Evolutionary conservation across 2,113 vertebrate genomes (phyloP).

Genomic region (Barnardius zonarius): DNA sequence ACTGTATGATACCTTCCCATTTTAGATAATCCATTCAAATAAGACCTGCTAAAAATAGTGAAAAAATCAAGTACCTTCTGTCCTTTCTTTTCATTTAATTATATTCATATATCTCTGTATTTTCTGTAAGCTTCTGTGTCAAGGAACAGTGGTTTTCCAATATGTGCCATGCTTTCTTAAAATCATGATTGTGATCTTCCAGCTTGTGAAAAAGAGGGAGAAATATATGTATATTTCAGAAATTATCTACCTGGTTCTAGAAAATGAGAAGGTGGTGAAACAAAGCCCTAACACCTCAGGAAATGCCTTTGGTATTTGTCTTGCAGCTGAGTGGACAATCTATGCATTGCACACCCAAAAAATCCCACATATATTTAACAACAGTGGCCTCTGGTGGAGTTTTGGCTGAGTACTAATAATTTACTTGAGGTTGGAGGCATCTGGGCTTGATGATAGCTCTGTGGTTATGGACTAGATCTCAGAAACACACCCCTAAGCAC

Average conservation of each 20-base stretch:
- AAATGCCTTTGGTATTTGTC: not conserved
- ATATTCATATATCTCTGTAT: not conserved
- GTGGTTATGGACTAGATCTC: not conserved
- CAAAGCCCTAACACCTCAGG: not conserved
- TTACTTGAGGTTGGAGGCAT: not conserved
- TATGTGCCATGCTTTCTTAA: not conserved
- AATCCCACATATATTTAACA: conserved; percentile 56
- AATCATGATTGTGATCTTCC: not conserved
- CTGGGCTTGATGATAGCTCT: not conserved
- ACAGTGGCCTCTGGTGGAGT: conserved; percentile 69
- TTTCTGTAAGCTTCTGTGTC: not conserved
- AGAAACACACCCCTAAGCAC: not conserved
- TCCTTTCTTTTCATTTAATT: not conserved
- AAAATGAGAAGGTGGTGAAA: not conserved
- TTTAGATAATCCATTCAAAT: not conserved
- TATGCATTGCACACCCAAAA: not conserved
- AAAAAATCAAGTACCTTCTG: not conserved
- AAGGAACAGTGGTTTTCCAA: not conserved
- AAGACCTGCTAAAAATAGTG: not conserved
- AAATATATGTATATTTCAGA: not conserved
- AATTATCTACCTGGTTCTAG: not conserved
- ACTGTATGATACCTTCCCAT: not conserved
- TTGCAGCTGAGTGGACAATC: not conserved
- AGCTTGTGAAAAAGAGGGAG: not conserved
- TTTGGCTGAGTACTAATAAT: not conserved